phyloP scores from a whole-genome alignment of 2,113 vertebrate genomes.

The Mugil cephalus region DNA sequence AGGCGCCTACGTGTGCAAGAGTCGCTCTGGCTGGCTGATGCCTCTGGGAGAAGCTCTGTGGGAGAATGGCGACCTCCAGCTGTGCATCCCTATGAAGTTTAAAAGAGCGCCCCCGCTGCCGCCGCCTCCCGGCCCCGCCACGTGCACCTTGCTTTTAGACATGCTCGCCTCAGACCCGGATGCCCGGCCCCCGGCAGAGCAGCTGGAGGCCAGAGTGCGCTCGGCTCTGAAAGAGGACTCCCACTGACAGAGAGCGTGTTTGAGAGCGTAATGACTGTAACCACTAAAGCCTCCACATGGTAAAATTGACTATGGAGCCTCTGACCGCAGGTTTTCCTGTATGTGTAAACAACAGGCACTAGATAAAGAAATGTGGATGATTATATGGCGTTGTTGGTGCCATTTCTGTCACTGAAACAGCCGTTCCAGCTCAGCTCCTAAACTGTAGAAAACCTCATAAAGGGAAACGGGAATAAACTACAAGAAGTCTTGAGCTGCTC shows the following conservation, averaged over 20 bases:
- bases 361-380: background rate
- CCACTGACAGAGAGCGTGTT: conserved; percentile 50
- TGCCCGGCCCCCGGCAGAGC: conserved; percentile 90
- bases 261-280: conserved; percentile 15
- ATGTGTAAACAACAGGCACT: conserved; percentile 35
- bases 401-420: conserved; percentile 13
- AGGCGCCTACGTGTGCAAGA: conserved; percentile 90
- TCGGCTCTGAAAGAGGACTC: conserved; percentile 81
- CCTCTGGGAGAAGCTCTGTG: conserved; percentile 95
- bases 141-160: conserved; percentile 92
- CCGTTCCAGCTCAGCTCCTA: background rate
- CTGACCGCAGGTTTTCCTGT: conserved; percentile 1
- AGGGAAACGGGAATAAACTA: background rate
- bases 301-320: conserved; percentile 18
- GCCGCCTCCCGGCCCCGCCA: conserved; percentile 83
- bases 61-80: conserved; percentile 94
- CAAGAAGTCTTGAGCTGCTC: background rate
- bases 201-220: conserved; percentile 91
- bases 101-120: conserved; percentile 89
- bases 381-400: conserved; percentile 20
- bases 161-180: conserved; percentile 95
- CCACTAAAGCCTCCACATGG: background rate
- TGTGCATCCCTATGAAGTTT: conserved; percentile 94
- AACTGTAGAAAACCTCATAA: background rate
- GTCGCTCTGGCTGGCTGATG: conserved; percentile 88